Conservation (phyloP, 2,797 vertebrate genomes). For the Schizothorax lantsangensis region DNA sequence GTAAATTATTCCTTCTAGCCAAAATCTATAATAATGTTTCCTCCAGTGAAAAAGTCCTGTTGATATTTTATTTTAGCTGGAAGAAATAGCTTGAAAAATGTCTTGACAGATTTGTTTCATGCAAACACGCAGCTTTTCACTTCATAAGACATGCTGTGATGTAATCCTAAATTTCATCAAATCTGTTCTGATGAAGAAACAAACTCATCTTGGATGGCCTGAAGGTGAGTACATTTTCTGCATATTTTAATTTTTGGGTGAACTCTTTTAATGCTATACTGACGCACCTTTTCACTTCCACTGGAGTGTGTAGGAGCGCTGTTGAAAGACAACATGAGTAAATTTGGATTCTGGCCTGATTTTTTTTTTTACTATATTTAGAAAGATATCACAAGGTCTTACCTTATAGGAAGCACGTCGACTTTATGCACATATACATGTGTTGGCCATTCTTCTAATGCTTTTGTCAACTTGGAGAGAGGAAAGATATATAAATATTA, state of each 20-base stretch:
- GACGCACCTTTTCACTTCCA: constrained; percentile 18
- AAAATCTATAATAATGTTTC: neutral
- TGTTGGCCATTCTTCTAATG: neutral
- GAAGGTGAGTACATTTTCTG: too few relatives aligned
- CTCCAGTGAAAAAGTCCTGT: neutral
- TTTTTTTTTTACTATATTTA: too few relatives aligned
- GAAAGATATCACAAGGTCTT: constrained; percentile 23
- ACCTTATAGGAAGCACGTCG: constrained; percentile 70
- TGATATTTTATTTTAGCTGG: too few relatives aligned
- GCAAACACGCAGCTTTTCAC: neutral
- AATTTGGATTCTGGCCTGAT: neutral
- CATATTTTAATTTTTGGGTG: neutral
- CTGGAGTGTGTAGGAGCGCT: neutral
- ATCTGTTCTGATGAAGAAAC: neutral
- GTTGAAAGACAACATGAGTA: neutral
- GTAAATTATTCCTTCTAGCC: neutral
- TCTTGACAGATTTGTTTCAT: neutral
- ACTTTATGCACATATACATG: constrained; percentile 65
- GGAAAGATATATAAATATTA: constrained; percentile 52
- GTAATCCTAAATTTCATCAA: neutral
- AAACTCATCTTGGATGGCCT: too few relatives aligned
- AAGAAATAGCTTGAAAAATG: neutral
- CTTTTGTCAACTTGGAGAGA: constrained; percentile 64
- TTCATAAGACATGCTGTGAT: neutral
- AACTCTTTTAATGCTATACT: neutral